Percentiles rank a stretch among this genome's conserved stretches.
These are phyloP conservation scores for Teleogryllus occipitalis DNA, from an alignment of 1,140 invertebrate species.

Conservation along the genomic window DNA sequence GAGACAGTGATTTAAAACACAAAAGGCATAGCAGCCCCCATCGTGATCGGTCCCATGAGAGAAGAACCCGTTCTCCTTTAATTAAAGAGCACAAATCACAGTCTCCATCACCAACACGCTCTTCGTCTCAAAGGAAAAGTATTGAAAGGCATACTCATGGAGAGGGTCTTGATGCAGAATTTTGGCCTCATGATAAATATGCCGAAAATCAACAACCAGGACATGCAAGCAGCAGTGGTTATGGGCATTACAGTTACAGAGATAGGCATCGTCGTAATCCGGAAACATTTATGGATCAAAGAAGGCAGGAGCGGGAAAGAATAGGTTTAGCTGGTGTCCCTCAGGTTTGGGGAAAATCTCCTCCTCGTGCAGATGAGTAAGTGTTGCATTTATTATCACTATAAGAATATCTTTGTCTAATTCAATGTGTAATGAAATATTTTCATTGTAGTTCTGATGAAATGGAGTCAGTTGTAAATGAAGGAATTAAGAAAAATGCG, in stretches of 20 bases:
- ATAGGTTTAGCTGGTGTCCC: constrained; percentile 59
- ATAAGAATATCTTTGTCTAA: not conserved
- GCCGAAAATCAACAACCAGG: not conserved
- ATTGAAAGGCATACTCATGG: not conserved
- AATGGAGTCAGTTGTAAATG: constrained; percentile 37
- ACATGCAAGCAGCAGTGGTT: constrained; percentile 3
- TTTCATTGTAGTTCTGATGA: constrained; percentile 36
- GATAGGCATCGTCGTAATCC: constrained; percentile 34
- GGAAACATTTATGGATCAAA: constrained; percentile 51
- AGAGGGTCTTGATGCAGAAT: not conserved
- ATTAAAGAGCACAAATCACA: not conserved
- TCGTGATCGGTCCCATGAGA: not conserved
- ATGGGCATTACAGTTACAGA: constrained; percentile 10
- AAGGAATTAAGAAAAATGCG: constrained; percentile 38
- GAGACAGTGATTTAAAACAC: not conserved
- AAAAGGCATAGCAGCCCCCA: not conserved
- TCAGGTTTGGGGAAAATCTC: constrained; percentile 64
- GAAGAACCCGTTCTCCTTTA: not conserved
- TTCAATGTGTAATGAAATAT: not conserved
- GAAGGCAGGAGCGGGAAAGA: constrained; percentile 59
- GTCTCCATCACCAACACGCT: not conserved
- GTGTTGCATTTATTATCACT: constrained; percentile 26
- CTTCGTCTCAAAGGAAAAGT: not conserved
- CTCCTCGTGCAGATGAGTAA: constrained; percentile 49
- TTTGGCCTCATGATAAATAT: constrained; percentile 22